Evolutionary conservation across 2,888 invertebrate genomes (phyloP).

Genomic region (Agonopterix alstromeriana): DNA sequence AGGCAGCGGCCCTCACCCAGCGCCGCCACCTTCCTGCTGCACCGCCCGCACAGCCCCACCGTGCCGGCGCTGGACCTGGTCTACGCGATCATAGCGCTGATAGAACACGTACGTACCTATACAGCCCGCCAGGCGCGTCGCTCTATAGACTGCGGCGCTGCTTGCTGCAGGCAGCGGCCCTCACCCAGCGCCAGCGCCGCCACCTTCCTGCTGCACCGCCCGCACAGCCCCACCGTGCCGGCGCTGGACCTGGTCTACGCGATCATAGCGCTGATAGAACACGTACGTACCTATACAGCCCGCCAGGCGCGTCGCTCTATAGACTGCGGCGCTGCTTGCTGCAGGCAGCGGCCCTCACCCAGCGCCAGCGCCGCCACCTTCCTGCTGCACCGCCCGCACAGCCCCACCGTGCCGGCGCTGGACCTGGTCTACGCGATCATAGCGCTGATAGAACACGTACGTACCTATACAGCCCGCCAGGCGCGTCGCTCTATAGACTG

Average conservation of each 20-base stretch:
- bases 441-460: constrained; percentile 89
- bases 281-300: no score
- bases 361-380: constrained; percentile 89
- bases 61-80: constrained; percentile 91
- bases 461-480: constrained; percentile 90
- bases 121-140: constrained; percentile 89
- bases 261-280: constrained; percentile 87
- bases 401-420: constrained; percentile 86
- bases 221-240: constrained; percentile 87
- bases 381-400: constrained; percentile 87
- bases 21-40: constrained; percentile 87
- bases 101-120: no score
- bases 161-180: constrained; percentile 81
- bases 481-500: constrained; percentile 93
- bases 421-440: constrained; percentile 89
- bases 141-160: constrained; percentile 93
- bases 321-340: constrained; percentile 91
- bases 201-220: constrained; percentile 88
- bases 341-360: constrained; percentile 79
- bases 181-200: constrained; percentile 84
- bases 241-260: constrained; percentile 91
- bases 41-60: constrained; percentile 87
- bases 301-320: constrained; percentile 90
- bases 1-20: constrained; percentile 81
- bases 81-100: constrained; percentile 85